These are phyloP conservation scores for Nyctereutes procyonoides DNA, from an alignment of 2,113 vertebrate species.

Conservation along the genomic window DNA sequence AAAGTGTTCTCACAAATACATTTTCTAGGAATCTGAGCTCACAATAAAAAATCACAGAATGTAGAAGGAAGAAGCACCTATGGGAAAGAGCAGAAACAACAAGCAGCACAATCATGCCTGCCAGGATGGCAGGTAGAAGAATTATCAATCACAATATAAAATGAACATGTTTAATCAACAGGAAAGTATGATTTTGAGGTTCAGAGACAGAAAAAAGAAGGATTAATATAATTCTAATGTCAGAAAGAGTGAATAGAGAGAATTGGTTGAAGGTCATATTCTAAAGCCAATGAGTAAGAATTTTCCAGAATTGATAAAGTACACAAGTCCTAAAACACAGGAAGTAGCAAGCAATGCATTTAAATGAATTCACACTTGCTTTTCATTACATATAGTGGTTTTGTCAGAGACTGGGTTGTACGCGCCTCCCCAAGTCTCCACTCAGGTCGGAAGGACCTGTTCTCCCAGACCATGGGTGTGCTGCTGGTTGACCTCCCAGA, in stretches of 20 bases:
- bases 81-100: background rate
- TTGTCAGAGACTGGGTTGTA: background rate
- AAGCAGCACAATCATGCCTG: fast-evolving
- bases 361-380: background rate
- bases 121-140: fast-evolving
- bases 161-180: background rate
- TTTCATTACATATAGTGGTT: background rate
- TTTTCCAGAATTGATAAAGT: background rate
- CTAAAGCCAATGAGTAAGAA: background rate
- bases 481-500: too few relatives aligned
- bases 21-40: background rate
- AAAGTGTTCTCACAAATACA: background rate
- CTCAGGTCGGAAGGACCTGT: background rate
- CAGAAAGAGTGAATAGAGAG: background rate
- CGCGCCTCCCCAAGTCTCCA: too few relatives aligned
- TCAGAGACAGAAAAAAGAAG: background rate
- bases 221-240: too few relatives aligned
- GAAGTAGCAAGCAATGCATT: background rate
- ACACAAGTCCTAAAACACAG: background rate
- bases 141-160: too few relatives aligned
- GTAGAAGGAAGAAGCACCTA: background rate
- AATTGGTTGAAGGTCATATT: conserved; percentile 74
- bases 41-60: background rate
- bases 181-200: background rate
- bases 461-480: background rate